Base-by-base conservation (phyloP, 2,113 vertebrate species). In the Colius striatus region DNA sequence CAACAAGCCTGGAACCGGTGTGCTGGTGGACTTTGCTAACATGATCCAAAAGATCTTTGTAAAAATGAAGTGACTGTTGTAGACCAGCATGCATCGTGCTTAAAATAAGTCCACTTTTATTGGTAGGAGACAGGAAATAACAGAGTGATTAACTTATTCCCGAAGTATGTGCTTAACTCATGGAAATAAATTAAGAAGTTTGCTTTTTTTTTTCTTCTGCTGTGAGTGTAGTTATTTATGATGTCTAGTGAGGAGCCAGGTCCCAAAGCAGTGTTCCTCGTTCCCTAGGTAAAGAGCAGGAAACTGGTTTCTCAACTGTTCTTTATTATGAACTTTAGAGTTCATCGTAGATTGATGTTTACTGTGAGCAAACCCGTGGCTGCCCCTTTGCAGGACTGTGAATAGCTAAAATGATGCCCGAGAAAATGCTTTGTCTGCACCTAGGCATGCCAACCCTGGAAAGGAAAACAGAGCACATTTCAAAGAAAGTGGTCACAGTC, bases 41-140 rank as follows among this genome's bases (percentile, higher is more conserved):
- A 2, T 6, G 16, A 75, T 36, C 58, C 90, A 89, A 14, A 19
- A 11, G 25, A 17, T 92, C 66, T 85, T 61, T 20, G 13, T 79
- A 34, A 93, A 84, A 88, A 41, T 9, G 2, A 25, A 91, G 65
- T 26, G 48, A 19, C 34, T 43, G 48, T 57, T 78, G 66, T 68
- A 82, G 47, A 58, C 21, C 29, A 70, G n/a, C 29, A 22, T 57
- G 36, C 30, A 63, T 63, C 63, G 15, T 75, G 36, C 10, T 75
- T 82, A 18, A 90, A 88, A 20, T 74, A 90, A 78, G 50, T 63
- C 45, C n/a, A 8, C 45, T 93, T 84, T 96, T 90, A 72, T 90
- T 86, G 83, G 79, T 47, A 75, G 41, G 93, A 93, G 79, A 75
- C 83, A 78, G 93, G 92, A 95, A 92, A 81, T 84, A 95, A 88